Base-by-base conservation (phyloP, 2,888 invertebrate genomes). In the Rapana venosa region DNA sequence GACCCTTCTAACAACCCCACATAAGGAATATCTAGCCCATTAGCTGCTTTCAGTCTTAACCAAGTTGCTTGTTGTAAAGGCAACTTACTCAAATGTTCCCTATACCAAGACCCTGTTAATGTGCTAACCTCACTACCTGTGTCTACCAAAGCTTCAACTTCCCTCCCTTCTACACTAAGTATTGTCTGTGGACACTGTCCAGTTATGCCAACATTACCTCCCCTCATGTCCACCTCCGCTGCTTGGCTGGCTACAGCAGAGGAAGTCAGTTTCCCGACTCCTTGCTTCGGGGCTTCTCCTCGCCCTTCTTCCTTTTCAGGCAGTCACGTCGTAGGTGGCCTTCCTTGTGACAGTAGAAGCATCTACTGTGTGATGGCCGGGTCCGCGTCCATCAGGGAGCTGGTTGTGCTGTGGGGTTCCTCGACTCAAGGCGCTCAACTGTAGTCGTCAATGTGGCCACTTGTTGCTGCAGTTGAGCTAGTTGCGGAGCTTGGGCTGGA, bases 21-120 rank as follows among this genome's bases (percentile, higher is more conserved):
- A 74, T 74, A 74, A 17, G 74, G 74, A n/a, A 74, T 74, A 26
- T 74, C 74, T 26, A 74, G 74, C 74, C 74, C 74, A 74, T 74
- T 74, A n/a, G 74, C 74, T n/a, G 74, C 74, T 26, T 74, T 74
- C 15, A 74, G 15, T 6, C 15, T 20, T 26, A 74, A 22, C 74
- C 74, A 74, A 74, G 5, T 20, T n/a, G n/a, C 6, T 36, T 85
- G 56, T 20, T 35, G 47, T 22, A 74, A 26, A 26, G 74, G 74
- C 11, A 20, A 5, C 74, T n/a, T n/a, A 26, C n/a, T 6, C 6
- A 74, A n/a, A 8, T 74, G 74, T 26, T n/a, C 15, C 22, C 74
- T 20, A 26, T 74, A 74, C 74, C 74, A 74, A 20, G 74, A 20
- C 22, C 22, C 74, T 74, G 74, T 17, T 11, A 74, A 6, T 6